Evolutionary conservation across 2,797 vertebrate species (phyloP), one percentile per base, ranked within the genome.

Genomic region (Sardinella longiceps): DNA sequence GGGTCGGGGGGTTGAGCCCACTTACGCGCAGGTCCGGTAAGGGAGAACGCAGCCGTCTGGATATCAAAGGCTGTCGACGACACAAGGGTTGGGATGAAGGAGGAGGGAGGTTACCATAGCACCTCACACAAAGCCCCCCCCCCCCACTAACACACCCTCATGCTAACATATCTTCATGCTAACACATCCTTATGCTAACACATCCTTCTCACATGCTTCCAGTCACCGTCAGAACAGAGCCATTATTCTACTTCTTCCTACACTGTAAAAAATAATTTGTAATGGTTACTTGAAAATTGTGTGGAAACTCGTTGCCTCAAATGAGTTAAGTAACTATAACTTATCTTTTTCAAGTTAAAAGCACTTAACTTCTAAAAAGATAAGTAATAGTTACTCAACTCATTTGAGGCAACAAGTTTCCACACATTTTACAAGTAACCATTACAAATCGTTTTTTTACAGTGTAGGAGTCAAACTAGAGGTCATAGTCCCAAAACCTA

Each of bases 31-130:
- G 80, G 51, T 89, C 84, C 60, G 2, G 51, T 86, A 88, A 84
- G 81, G 89, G 88, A 83, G 90, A 94, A 82, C 87, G 56, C 53
- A 87, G 86, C 9, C 87, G 89, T 84, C 90, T 92, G 83, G 90
- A 7, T 85, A 81, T 85, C 77, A n/a, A 80, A 89, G 82, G 84
- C 87, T 93, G 91, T 87, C 74, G 87, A 80, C 74, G 87, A 80
- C 81, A 82, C 89, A 87, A 85, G 87, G 85, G 60, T 82, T 80
- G 81, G 25, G 70, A 15, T 77, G 70, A 77, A 39, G 70, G 70
- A 77, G 70, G 70, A 77, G 70, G 70, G 70, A 43, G 18, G 18
- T 39, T 39, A 39, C 33, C 37, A 77, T 37, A 77, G 70, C 37
- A 77, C 37, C 70, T 39, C 70, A 77, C 70, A 77, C 70, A 77